Evolutionary conservation across 2,888 invertebrate genomes (phyloP), one percentile per base, ranked within the genome.

Genomic region (Leptinotarsa rubiginosa): DNA sequence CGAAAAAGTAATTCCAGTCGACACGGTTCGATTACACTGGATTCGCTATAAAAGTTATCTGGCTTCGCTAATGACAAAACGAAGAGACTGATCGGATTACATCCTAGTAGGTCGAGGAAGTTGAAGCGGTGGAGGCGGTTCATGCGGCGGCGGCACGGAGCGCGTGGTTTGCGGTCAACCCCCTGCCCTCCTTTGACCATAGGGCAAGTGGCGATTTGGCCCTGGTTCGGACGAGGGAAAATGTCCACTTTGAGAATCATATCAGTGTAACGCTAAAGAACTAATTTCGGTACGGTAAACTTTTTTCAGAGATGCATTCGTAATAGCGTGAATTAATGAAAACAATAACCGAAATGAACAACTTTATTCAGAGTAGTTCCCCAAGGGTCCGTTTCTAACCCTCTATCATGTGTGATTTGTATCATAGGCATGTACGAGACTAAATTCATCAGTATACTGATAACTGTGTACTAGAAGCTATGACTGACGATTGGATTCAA

Each of bases 51-150:
- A 71, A 70, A 76, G 72, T 76, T 68, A 74, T 76, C 65, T 69
- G 72, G 76, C 76, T 76, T 75, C 69, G 73, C 64, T 79, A 77
- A 80, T 77, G 80, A 80, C 78, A 78, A 78, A 78, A 80, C 75
- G 77, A 78, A 79, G 74, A 73, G 75, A 69, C 78, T 76, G 77
- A 77, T 79, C 75, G 72, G 80, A 75, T 78, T 77, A 76, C 75
- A 77, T 70, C 50, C 76, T 66, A 66, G 74, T 72, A 79, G 78
- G 77, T 76, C 72, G 78, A 75, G 72, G 47, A 78, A 80, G 80
- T 79, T 77, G 74, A 70, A 74, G 71, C 71, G 41, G 41, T 41
- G 78, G 80, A 62, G 78, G 80, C 69, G 65, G 74, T 68, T 18
- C 12, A 25, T 47, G 69, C 71, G 74, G 65, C 68, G 47, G 56